These are phyloP conservation scores for Microcebus murinus DNA, from an alignment of 2,113 vertebrate species.

Conservation along the genomic window DNA sequence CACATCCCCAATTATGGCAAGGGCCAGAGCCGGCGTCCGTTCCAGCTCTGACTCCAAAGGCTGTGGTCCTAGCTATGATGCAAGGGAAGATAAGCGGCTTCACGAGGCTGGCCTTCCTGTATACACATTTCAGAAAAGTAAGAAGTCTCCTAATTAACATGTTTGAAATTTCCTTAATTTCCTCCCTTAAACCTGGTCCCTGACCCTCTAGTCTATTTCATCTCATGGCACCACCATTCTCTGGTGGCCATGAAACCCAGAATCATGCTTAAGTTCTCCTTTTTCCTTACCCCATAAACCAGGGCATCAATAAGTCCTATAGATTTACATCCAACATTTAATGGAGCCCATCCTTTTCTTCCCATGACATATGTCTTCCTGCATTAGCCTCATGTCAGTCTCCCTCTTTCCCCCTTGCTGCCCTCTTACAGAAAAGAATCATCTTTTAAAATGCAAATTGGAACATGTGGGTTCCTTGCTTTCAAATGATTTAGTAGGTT, in stretches of 20 bases:
- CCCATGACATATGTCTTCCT: neutral
- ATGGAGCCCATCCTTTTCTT: neutral
- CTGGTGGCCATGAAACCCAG: neutral
- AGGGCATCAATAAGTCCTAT: fast-evolving
- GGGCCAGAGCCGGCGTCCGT: neutral
- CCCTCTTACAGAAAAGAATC: neutral
- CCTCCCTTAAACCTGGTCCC: neutral
- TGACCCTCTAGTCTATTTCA: neutral
- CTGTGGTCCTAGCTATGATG: neutral
- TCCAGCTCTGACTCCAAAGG: neutral
- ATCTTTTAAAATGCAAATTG: neutral
- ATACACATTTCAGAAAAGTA: neutral
- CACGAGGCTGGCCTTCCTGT: neutral
- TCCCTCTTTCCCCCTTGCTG: neutral
- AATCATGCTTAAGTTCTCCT: neutral
- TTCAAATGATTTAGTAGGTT: neutral
- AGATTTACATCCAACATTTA: neutral
- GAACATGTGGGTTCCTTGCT: neutral
- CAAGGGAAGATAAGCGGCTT: neutral
- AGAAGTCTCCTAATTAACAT: neutral
- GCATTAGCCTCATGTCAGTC: no score
- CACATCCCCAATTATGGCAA: neutral
- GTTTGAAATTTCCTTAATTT: neutral
- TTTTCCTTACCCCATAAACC: neutral
- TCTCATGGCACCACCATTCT: neutral